Evolutionary conservation across 2,113 vertebrate genomes (phyloP), one percentile per base, ranked within the genome.

Genomic region (Nestor notabilis): DNA sequence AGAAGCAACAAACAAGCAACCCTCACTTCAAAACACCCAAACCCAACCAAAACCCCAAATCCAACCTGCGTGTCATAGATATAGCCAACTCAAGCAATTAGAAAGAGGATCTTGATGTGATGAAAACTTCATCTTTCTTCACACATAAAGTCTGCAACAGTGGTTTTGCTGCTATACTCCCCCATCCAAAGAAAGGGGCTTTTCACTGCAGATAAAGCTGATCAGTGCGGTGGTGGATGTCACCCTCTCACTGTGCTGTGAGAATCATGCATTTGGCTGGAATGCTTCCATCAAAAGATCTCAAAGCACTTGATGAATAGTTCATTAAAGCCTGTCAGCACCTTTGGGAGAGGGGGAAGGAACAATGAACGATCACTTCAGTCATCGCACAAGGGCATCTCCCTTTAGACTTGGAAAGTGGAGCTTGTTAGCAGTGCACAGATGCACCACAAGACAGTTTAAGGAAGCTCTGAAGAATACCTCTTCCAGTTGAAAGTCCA

Each of bases 321-420:
- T 69, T 82, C 95, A 91, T 90, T 92, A 92, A 80, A 92, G 60
- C 43, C 83, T 91, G 63, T 76, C 69, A 89, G 66, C 80, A 94
- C 92, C 95, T 94, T 72, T 93, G 95, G 92, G 95, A 95, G 81
- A 90, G 37, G 46, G 50, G 44, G 78, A 88, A 72, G 82, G 82
- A 95, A 74, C 93, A 94, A 96, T 91, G 95, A 97, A 83, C 1
- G 70, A 96, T 95, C 84, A 76, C 87, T 94, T 94, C 95, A 96
- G 92, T 91, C 90, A 94, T 86, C 84, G 74, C 58, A 85, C 87
- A 96, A 95, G 96, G 95, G 92, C 95, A 97, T 90, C 82, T 96
- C 93, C 90, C 93, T 74, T 94, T 53, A 85, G 95, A 93, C 21
- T 53, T 58, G 49, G 87, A 90, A 87, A 87, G 52, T 7, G 0